phyloP scores from a whole-genome alignment of 2,888 invertebrate species.

The Camptogramma bilineatum region DNA sequence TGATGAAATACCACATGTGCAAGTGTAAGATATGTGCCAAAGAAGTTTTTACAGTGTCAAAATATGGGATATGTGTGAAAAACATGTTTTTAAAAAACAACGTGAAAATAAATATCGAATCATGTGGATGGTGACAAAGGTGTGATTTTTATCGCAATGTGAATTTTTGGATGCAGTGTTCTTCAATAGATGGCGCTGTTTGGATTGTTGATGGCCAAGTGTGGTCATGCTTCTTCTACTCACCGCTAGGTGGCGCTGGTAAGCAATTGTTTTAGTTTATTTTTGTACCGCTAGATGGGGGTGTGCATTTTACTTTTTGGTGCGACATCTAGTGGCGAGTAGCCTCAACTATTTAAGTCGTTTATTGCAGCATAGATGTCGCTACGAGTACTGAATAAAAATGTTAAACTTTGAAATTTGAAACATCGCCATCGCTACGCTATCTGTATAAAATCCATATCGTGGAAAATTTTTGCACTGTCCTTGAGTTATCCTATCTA shows the following conservation, averaged over 20 bases:
- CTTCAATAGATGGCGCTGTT: constrained; percentile 74
- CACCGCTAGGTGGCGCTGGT: constrained; percentile 73
- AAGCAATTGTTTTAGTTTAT: constrained; percentile 48
- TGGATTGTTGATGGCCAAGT: constrained; percentile 65
- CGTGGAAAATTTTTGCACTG: not conserved
- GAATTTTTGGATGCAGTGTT: constrained; percentile 81
- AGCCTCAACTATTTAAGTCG: constrained; percentile 46
- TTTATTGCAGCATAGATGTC: constrained; percentile 55
- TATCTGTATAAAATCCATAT: not conserved
- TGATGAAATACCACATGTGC: constrained; percentile 72
- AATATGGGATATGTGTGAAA: constrained; percentile 56
- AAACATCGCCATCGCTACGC: not conserved
- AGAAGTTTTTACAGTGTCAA: constrained; percentile 61
- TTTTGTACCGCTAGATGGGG: constrained; percentile 24
- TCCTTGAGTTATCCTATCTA: not conserved
- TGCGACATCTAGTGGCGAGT: constrained; percentile 62
- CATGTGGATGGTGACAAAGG: constrained; percentile 49
- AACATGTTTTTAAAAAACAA: constrained; percentile 58
- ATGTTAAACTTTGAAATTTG: not conserved
- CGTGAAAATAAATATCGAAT: constrained; percentile 54
- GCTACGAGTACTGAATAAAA: constrained; percentile 37
- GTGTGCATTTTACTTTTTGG: not conserved
- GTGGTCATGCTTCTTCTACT: constrained; percentile 62
- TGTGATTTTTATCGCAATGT: constrained; percentile 50
- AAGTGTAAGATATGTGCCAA: constrained; percentile 67